A percentile compares a stretch with the other conserved stretches of the same genome.
Evolutionary conservation across 1,140 invertebrate genomes (phyloP).

Genomic region (Meloidogyne chitwoodi): DNA sequence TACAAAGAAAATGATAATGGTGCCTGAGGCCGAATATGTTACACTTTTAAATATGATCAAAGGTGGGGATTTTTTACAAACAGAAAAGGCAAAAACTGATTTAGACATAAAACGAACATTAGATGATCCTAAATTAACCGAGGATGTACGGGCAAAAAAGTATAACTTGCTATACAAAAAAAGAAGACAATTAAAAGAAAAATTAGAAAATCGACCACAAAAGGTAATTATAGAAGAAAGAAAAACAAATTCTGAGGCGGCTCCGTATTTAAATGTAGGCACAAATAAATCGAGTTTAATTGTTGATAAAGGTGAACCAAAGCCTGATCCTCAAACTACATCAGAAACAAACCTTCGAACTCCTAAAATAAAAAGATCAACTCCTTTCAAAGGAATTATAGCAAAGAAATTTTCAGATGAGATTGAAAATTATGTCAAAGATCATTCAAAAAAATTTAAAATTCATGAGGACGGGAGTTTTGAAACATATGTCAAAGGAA

Average conservation of each 20-base stretch:
- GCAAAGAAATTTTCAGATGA: too few species aligned
- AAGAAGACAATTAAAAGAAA: not conserved
- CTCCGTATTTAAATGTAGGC: conserved; percentile 3
- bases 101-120: not conserved
- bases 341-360: not conserved
- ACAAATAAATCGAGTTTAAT: too few species aligned
- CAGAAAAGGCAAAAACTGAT: not conserved
- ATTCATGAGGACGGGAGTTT: too few species aligned
- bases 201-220: conserved; percentile 3
- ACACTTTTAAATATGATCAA: not conserved
- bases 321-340: too few species aligned
- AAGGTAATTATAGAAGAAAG: not conserved
- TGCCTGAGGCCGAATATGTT: conserved; percentile 16
- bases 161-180: conserved; percentile 5
- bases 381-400: not conserved
- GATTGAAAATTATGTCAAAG: too few species aligned
- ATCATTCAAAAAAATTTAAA: too few species aligned
- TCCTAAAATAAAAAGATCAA: not conserved
- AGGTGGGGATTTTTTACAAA: not conserved
- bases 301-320: too few species aligned
- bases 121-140: not conserved
- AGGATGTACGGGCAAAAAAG: not conserved
- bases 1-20: conserved; percentile 9
- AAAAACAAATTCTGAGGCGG: too few species aligned
- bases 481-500: too few species aligned